Percentiles rank a stretch among this genome's conserved stretches.
These are phyloP conservation scores for Cheilosia soror DNA, from an alignment of 2,888 invertebrate species.

Conservation along the genomic window DNA sequence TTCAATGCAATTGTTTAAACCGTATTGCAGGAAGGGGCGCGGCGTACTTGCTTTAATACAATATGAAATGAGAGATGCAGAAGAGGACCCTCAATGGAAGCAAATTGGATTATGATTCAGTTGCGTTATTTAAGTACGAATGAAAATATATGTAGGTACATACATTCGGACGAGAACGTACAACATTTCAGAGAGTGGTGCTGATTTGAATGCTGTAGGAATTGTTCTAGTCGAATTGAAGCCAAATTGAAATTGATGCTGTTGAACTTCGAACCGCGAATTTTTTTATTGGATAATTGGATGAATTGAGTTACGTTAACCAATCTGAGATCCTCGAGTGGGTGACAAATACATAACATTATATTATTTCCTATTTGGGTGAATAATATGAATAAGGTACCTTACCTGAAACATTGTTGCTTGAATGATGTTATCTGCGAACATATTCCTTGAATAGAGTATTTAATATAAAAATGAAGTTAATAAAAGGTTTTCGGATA, in stretches of 20 bases:
- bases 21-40: constrained; percentile 7
- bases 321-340: constrained; percentile 22
- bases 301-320: constrained; percentile 49
- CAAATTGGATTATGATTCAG: constrained; percentile 47
- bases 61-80: background rate
- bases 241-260: constrained; percentile 70
- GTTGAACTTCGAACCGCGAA: constrained; percentile 66
- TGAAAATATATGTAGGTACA: constrained; percentile 9
- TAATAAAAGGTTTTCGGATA: constrained; percentile 8
- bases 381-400: constrained; percentile 27
- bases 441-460: constrained; percentile 91
- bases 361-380: constrained; percentile 33
- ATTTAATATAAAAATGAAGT: constrained; percentile 12
- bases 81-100: constrained; percentile 11
- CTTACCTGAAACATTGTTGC: constrained; percentile 91
- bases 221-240: constrained; percentile 28
- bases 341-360: constrained; percentile 20
- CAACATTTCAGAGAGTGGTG: constrained; percentile 34
- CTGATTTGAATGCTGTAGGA: constrained; percentile 42
- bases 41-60: background rate
- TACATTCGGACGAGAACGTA: constrained; percentile 5
- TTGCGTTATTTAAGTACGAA: constrained; percentile 31
- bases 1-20: constrained; percentile 31
- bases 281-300: constrained; percentile 69
- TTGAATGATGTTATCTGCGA: constrained; percentile 95